Evolutionary conservation across 30 jellyfish, hydroid and myxozoan genomes (phyloP), one percentile per base, ranked within the genome.

Genomic region (Phacellophora camtschatica): DNA sequence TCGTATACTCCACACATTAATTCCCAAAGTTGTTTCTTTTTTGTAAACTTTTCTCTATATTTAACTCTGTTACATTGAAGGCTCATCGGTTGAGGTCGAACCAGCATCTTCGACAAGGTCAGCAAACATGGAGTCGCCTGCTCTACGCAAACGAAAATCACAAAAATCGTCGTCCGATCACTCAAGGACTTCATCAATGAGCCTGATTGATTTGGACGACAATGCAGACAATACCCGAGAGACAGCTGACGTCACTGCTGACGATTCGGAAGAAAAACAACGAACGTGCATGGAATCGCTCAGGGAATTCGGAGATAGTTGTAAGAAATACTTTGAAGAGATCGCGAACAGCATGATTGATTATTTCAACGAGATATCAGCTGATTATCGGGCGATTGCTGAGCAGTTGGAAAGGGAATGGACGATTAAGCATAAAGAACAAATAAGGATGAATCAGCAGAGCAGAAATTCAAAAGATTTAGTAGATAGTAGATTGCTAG

Each of bases 361-460:
- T 4, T 74, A 68, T 19, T 85, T 86, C 39, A 71, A 93, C 58
- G 99, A 93, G 71, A 61, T 92, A 1, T 93, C 99, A 7, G 77
- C 76, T 8, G 99, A 93, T 43, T 93, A 93, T 68, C 91, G 99
- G 9, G 71, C 90, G 31, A 93, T 93, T 66, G 88, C 99, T 4
- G 73, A 66, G 33, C 97, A 86, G 88, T 64, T 93, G 42, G 90
- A 80, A 25, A 45, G 67, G 23, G 99, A 93, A 53, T 66, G 95
- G 81, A 70, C 86, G 7, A 80, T 80, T 10, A 84, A 84, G 39
- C 72, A 31, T 51, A 71, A 56, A 33, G 95, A 84, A 35, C 74
- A 65, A 33, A 34, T 70, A n/a, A 64, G 56, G 56, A 49, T 39
- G 24, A 71, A 9, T 11, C 91, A 80, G 28, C 68, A 55, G 72